Base-by-base conservation (phyloP, 2,113 vertebrate species). In the Ochotona curzoniae region DNA sequence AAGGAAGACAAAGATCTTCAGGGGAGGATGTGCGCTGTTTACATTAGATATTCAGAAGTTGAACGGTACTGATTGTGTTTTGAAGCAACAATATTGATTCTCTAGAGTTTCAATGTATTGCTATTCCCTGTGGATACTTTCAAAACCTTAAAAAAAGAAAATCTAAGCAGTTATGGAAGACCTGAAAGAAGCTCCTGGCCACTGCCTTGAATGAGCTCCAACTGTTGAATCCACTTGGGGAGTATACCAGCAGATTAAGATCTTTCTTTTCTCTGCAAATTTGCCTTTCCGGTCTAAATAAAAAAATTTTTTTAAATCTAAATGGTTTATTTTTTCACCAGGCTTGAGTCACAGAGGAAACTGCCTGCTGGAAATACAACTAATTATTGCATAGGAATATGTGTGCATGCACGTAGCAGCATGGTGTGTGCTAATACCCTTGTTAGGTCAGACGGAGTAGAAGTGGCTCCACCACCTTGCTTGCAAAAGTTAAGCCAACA, bases 41-140 rank as follows among this genome's bases (percentile, higher is more conserved):
- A 74, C 38, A 82, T 70, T 82, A 89, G 89, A 66, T 83, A 90
- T 95, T 93, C 87, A 89, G 69, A 94, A 60, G 74, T 26, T 2
- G 8, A 80, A 66, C 47, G 20, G 11, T 28, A 93, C 57, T 73
- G 93, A 91, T 95, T 93, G 76, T 35, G 25, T 82, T 70, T 96
- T 89, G 89, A 96, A 96, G 87, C 89, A 96, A 96, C 64, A 90
- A 79, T n/a, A 83, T 87, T 94, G 87, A 94, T 97, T 97, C 83
- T 93, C 96, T 91, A 88, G 91, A 97, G 84, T 94, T 90, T 89
- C 9, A 94, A 83, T 71, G 7, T 67, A 66, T 64, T 91, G 83
- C 63, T 93, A 32, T 96, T 96, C 95, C 83, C 61, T 54, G 64
- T 13, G 71, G 86, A 87, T 89, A 83, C 69, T 95, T 89, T 93